Evolutionary conservation across 1,140 invertebrate genomes (phyloP), one percentile per base, ranked within the genome.

Genomic region (Drosophila tropicalis): DNA sequence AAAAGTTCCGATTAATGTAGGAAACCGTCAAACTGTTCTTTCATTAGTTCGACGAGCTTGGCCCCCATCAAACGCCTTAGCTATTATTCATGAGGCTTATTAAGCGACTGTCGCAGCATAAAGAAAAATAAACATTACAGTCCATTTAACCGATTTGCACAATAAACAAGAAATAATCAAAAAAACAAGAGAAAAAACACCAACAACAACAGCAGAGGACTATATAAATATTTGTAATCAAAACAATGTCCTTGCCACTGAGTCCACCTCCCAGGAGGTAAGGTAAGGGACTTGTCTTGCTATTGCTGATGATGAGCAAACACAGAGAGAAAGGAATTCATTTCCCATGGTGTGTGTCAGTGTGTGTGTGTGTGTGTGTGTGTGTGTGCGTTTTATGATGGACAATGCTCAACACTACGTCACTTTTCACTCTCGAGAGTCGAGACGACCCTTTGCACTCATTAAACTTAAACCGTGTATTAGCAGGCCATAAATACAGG

Each of bases 191-290:
- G 47, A 47, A 60, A 19, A 47, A 47, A 54, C 67, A 76, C 67
- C 51, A 57, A 40, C 63, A 69, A 58, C 57, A 22, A 15, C 9
- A 85, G 60, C 61, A 62, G 67, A 81, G 70, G 70, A 74, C 68
- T 80, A 87, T 89, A 81, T 75, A 89, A 89, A 89, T 90, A 89
- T 89, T 89, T 89, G 70, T 75, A 78, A 75, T 69, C 81, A 84
- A 70, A 89, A 84, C 78, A 89, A 89, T 84, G 85, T 84, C 66
- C 71, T 81, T 17, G 39, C 29, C 29, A 5, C 29, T 29, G 5
- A 29, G 1, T 44, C 36, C 56, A 41, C 10, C 34, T 36, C 34
- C 34, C 10, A 12, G 9, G 34, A 36, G 34, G 34, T 36, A 36
- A 12, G 67, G 66, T 29, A 29, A 29, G 29, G 29, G 5, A 29